Base-by-base conservation (phyloP, 2,113 vertebrate species). In the Peucedramus taeniatus region DNA sequence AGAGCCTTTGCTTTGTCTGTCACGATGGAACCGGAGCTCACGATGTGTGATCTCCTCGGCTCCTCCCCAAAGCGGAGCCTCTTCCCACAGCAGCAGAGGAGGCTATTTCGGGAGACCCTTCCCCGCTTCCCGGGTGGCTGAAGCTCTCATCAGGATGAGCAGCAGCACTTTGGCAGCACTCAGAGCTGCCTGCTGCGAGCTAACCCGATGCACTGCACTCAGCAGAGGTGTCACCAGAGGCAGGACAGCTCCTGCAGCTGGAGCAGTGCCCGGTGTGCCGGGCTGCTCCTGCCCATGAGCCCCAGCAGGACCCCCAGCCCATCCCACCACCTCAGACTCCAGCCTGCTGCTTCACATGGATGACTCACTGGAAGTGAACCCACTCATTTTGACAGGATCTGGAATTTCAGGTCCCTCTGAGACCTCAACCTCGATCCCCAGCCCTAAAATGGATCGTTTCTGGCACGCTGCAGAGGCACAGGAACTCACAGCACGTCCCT, bases 181-280 rank as follows among this genome's bases (percentile, higher is more conserved):
- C 63, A 3, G 83, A 51, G 31, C 56, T 8, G 37, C 21, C 4
- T 16, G 14, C 72, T 14, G 7, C 0, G 27, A 23, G 33, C 11
- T 28, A 11, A 24, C 42, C 42, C 7, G 15, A 1, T 3, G 24
- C 45, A 2, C 40, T 6, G 45, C 30, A 2, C 0, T 3, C 27
- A 6, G 28, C 35, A 7, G 51, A 6, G 4, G 5, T 2, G 33
- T 17, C 33, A 4, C 15, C 63, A 12, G 57, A 71, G 47, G 53
- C 75, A 28, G 76, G 59, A 0, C 15, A 3, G 53, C 27, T 39
- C 53, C 24, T 7, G 7, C n/a, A 56, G 66, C 61, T 16, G 0
- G 15, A 21, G 7, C 3, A 0, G 11, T 4, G n/a, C 35, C 17
- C 12, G 0, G 6, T 3, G 54, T 27, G 37, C 66, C 1, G 0